Evolutionary conservation across 1,140 invertebrate genomes (phyloP), one percentile per base, ranked within the genome.

Genomic region (Glomeris maerens): DNA sequence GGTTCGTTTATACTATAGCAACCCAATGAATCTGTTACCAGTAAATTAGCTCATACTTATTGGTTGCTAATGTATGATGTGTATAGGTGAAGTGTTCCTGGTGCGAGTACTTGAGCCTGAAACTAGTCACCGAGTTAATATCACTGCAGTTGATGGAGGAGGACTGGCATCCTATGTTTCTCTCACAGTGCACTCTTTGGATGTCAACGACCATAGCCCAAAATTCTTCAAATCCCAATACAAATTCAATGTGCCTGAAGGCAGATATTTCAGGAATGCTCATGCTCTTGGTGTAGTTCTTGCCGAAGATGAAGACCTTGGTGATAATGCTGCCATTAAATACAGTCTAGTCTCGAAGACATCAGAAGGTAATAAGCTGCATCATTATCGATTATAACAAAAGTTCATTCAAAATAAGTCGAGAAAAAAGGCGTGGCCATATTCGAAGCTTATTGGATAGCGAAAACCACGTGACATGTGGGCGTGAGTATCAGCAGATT

Each of bases 201-300:
- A 92, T 64, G 75, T 89, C 0, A 93, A 93, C 61, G 81, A 92
- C 60, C 84, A 90, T 62, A 74, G 80, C 14, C 88, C 88, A 0
- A 74, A 78, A 40, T 93, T 92, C 55, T 78, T 78, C 53, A 79
- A 83, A 58, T 73, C 79, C 1, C 81, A 78, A 74, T 93, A 91
- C 63, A 79, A 74, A 14, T 91, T 90, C 60, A 80, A 85, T 54
- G 72, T 88, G 0, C 69, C 79, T 17, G 89, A 93, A 69, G 82
- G 84, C 1, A 71, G 73, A 39, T 81, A 84, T 61, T 45, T 56
- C 50, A 17, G 59, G 53, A 25, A 62, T 53, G 49, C 65, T 56
- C 23, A 55, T 1, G 58, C 58, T 28, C 72, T 77, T 3, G 72
- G 78, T 27, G 74, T 74, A 45, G 70, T 83, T 2, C 65, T 85